Conservation (phyloP, 35 echinoderm and acorn worm genomes). For the Nesometra sesokonis region DNA sequence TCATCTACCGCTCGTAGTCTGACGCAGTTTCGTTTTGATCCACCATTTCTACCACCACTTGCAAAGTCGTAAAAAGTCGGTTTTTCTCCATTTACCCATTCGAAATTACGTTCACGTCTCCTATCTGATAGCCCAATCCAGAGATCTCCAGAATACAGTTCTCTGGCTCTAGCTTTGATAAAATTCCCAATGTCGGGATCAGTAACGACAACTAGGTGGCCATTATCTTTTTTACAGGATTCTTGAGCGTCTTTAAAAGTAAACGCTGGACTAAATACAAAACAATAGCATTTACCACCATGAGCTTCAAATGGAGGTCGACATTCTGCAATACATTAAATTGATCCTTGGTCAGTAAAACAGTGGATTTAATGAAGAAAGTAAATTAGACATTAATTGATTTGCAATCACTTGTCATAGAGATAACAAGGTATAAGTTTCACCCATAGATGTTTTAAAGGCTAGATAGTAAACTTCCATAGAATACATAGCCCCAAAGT, state of each 20-base stretch:
- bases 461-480: too few species aligned
- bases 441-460: too few species aligned
- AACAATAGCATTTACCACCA: background rate
- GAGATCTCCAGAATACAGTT: background rate
- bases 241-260: background rate
- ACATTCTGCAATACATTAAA: background rate
- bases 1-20: background rate
- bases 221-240: background rate
- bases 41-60: background rate
- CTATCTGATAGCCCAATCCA: background rate
- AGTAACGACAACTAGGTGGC: background rate
- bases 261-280: background rate
- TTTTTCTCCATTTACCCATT: background rate
- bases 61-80: background rate
- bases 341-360: too few species aligned
- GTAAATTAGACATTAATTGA: too few species aligned
- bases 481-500: too few species aligned
- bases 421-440: too few species aligned
- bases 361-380: too few species aligned
- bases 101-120: background rate
- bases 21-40: background rate
- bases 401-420: too few species aligned
- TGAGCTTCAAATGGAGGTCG: background rate
- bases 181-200: background rate
- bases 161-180: background rate